Base-by-base conservation (phyloP, 2,888 invertebrate species). In the Drosophila falleni region DNA sequence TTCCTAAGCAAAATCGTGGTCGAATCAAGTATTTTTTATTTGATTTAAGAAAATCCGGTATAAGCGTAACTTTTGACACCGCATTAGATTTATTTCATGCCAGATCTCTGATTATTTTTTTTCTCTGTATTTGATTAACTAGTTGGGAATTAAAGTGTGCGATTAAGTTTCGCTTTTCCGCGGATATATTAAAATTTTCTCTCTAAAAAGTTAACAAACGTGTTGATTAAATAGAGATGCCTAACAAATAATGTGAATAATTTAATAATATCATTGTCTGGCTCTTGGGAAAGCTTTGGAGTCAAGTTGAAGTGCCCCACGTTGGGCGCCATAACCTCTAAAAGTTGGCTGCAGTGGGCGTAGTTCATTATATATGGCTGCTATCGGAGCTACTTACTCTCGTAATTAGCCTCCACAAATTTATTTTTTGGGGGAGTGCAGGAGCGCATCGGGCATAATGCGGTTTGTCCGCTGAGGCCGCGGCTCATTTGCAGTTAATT, bases 401-500 rank as follows among this genome's bases (percentile, higher is more conserved):
- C 60, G 63, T 64, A 75, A 75, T 75, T 77, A 75, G 62, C 49
- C 23, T 5, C 29, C 39, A 16, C 41, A 59, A 19, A 4, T 29
- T 47, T 46, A 50, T 54, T 46, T 54, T 68, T 41, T 37, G 56
- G 53, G 42, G 39, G 29, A 47, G 29, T 29, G 46, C 67, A 59
- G 54, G 61, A 65, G 77, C 41, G 72, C 16, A 72, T 47, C 19
- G 49, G 26, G 42, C 19, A 42, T 26, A 44, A 46, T 37, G 75
- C 75, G 70, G 59, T 49, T 37, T 37, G 67, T 13, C 55, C 55
- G 39, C 47, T 23, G 44, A 54, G 51, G 71, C 65, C 68, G 59
- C 69, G 73, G 78, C 78, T 78, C 78, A 78, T 78, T 78, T 78
- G 55, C 78, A 76, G 69, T 67, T 78, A 78, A 80, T 78, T 78